Percentiles rank a stretch among this genome's conserved stretches.
Conservation (phyloP, 2,888 invertebrate genomes). For the Taphrorychus bicolor region DNA sequence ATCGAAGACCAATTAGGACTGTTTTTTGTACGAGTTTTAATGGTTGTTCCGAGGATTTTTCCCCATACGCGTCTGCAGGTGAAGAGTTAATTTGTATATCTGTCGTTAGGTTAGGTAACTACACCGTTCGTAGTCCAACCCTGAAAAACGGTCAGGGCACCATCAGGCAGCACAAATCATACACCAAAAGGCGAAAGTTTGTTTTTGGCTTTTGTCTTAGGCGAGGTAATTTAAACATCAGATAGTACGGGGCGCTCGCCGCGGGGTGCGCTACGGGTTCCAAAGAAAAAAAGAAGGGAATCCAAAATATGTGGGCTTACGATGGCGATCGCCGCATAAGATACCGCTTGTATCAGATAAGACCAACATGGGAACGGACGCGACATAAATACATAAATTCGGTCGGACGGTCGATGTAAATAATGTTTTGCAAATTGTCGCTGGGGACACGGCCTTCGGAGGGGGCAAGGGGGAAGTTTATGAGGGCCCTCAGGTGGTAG, state of each 20-base stretch:
- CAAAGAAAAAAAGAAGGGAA: slow-evolving; percentile 39
- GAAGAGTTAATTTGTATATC: background rate
- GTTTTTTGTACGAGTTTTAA: slow-evolving; percentile 32
- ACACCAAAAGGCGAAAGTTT: no score
- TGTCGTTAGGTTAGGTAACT: no score
- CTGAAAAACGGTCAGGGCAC: no score
- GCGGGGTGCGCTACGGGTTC: slow-evolving; percentile 36
- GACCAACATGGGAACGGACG: slow-evolving; percentile 46
- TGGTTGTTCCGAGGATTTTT: slow-evolving; percentile 30
- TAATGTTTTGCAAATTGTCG: slow-evolving; percentile 43
- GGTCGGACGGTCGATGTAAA: slow-evolving; percentile 38
- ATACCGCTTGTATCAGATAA: slow-evolving; percentile 54
- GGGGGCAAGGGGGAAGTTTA: background rate
- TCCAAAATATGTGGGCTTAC: slow-evolving; percentile 49
- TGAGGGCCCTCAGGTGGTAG: background rate
- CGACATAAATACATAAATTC: slow-evolving; percentile 44
- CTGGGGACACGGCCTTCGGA: slow-evolving; percentile 19
- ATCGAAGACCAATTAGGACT: slow-evolving; percentile 37
- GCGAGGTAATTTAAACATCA: slow-evolving; percentile 37
- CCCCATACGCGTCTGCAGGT: background rate
- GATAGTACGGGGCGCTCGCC: slow-evolving; percentile 38
- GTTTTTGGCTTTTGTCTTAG: slow-evolving; percentile 2
- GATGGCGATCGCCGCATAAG: slow-evolving; percentile 48
- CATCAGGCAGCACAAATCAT: background rate
- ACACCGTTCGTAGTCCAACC: no score